Base-by-base conservation (phyloP, 2,888 invertebrate species). In the Lepidocyrtinus sp. region DNA sequence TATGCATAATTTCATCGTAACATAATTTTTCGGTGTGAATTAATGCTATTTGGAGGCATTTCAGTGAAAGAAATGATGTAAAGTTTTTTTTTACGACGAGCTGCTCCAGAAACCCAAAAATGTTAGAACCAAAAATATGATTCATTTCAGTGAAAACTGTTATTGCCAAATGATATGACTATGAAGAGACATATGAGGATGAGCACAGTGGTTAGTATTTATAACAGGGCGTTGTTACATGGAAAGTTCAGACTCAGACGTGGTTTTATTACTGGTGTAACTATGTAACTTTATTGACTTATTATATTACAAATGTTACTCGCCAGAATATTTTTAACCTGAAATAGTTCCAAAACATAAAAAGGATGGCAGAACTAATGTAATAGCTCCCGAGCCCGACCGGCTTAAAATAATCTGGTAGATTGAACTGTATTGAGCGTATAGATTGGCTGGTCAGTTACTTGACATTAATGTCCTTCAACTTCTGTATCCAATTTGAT, bases 1-100 rank as follows among this genome's bases (percentile, higher is more conserved):
- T 71, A 71, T 71, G 55, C 71, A 71, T 71, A 71, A 71, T 62
- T 71, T 45, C 61, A 45, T 62, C 71, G 36, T 71, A 71, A 61
- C 25, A 46, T 50, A 68, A 46, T 46, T 46, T 46, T 46, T 45
- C 50, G 25, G 45, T 9, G 46, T 50, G 68, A 50, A 2, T 17
- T 9, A 17, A 17, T 9, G 27, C 19, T 67, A n/a, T 24, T 3
- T 21, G 45, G 21, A 67, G 36, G 21, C 21, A 27, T 24, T n/a
- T 17, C 3, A 9, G 19, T 21, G 22, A 45, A 65, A 65, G 45
- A 65, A 2, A 36, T 65, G 65, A 65, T 65, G 45, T 22, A 36
- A n/a, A 15, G n/a, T 45, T 7, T 5, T 27, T 21, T 65, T 15
- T 7, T 26, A 15, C 26, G 19, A n/a, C 24, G 2, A 5, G 7